Base-by-base conservation (phyloP, 2,888 invertebrate genomes). In the Troilus luridus region DNA sequence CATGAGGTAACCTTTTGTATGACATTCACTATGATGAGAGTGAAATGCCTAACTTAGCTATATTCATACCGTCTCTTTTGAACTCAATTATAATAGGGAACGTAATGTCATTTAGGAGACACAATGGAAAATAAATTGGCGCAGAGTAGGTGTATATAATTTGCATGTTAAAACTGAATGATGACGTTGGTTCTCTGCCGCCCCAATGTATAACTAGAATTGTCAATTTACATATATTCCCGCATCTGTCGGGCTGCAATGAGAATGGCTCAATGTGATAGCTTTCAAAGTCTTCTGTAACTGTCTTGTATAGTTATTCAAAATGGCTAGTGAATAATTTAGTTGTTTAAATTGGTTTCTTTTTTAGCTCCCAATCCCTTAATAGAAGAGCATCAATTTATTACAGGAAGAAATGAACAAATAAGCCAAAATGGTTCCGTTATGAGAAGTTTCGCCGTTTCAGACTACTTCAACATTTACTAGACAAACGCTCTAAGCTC, bases 141-240 rank as follows among this genome's bases (percentile, higher is more conserved):
- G 24, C 11, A 67, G 67, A 24, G 64, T 6, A 14, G 67, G 24
- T 12, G 11, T 27, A 6, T 24, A 14, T 67, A 27, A 67, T 67
- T 67, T 67, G n/a, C 67, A 67, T 24, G 67, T 67, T 67, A 67
- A 67, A 67, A 67, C 67, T 27, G 24, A 67, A 67, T 67, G 12
- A 24, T 27, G 24, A 24, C 12, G 24, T 12, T 67, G 12, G 12
- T 12, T 6, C 67, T 6, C 64, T 64, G 0, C 10, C 64, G n/a
- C 9, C n/a, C n/a, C 64, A 11, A n/a, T n/a, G 9, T 64, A 64
- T 64, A n/a, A 64, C 64, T 67, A 12, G 24, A 24, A 24, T 67
- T 67, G 67, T 14, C 67, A 67, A 67, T 67, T 27, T 67, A 24
- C 67, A 67, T 67, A 67, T 67, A 24, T 67, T 10, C 7, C 24